Percentiles rank a stretch among this genome's conserved stretches.
Evolutionary conservation across 2,797 vertebrate genomes (phyloP).

Genomic region (Coregonus sp.): DNA sequence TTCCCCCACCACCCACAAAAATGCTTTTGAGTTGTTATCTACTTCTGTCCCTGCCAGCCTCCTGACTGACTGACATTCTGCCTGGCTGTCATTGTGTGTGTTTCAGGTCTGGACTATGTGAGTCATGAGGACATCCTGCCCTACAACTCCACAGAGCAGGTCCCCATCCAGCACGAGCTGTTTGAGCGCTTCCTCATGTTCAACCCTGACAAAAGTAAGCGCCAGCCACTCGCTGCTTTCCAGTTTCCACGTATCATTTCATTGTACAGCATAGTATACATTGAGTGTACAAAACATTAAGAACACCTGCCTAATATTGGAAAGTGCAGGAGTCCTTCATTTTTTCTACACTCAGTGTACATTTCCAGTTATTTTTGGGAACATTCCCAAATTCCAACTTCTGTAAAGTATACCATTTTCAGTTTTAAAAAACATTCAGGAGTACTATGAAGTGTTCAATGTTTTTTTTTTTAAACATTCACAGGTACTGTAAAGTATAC

Average conservation of each 20-base stretch:
- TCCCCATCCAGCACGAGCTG: conserved; percentile 96
- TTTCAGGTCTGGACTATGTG: conserved; percentile 93
- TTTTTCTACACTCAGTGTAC: too few relatives aligned
- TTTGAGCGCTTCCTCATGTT: conserved; percentile 95
- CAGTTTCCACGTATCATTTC: background rate
- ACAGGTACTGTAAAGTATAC: background rate
- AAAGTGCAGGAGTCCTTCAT: too few relatives aligned
- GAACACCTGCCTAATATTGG: too few relatives aligned
- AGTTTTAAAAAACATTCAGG: too few relatives aligned
- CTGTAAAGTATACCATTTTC: too few relatives aligned
- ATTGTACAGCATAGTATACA: background rate
- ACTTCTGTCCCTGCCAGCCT: background rate
- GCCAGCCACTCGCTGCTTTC: background rate
- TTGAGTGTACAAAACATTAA: too few relatives aligned
- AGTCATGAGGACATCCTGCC: conserved; percentile 98
- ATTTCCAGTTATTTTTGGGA: too few relatives aligned
- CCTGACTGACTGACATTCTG: background rate
- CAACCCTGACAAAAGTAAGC: conserved; percentile 89
- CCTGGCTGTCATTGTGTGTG: background rate
- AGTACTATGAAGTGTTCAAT: too few relatives aligned
- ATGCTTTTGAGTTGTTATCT: background rate
- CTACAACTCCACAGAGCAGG: conserved; percentile 93
- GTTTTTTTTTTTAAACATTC: background rate
- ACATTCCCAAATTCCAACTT: too few relatives aligned
- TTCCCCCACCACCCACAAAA: too few relatives aligned